Evolutionary conservation across 1,140 invertebrate species (phyloP), one percentile per base, ranked within the genome.

Genomic region (Bicyclus anynana): DNA sequence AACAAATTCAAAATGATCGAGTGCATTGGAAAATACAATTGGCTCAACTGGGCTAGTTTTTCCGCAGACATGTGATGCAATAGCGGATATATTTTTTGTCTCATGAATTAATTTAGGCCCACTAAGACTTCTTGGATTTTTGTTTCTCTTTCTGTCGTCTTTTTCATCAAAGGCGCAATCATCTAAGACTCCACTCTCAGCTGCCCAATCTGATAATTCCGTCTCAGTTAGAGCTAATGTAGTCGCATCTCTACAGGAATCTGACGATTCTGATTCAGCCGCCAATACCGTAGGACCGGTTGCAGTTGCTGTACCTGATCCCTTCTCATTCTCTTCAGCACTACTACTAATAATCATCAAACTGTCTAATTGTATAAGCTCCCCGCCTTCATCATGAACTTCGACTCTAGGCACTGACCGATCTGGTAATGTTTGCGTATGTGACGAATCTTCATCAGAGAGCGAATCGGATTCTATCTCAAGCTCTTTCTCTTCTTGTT

Each of bases 171-270:
- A 65, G 14, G 61, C 91, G 46, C 94, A 90, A 70, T 94, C 93
- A 58, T 95, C 94, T 2, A 94, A 92, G 0, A 94, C 93, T 14
- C 92, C 93, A 61, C 93, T 93, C 63, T 96, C 95, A 1, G 92
- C 91, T 0, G 94, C 94, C 95, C 95, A 96, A 78, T 97, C 95
- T 0, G 95, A 96, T 9, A 96, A 84, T 74, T 96, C 95, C 0
- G 95, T 95, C 80, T 97, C 95, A 0, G 95, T 95, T 9, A 95
- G 83, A 0, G 92, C 94, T 12, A 93, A 91, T 0, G 93, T 93
- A 0, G 92, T 92, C 1, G 91, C 89, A 20, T 94, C 93, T 17
- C 90, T 90, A 51, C 92, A 89, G 0, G 90, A 90, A 52, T 91
- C 90, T 2, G 91, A 91, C 0, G 81, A 86, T 48, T 84, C 80